phyloP scores from a whole-genome alignment of 1,140 invertebrate genomes.

The Acromyrmex echinatior region DNA sequence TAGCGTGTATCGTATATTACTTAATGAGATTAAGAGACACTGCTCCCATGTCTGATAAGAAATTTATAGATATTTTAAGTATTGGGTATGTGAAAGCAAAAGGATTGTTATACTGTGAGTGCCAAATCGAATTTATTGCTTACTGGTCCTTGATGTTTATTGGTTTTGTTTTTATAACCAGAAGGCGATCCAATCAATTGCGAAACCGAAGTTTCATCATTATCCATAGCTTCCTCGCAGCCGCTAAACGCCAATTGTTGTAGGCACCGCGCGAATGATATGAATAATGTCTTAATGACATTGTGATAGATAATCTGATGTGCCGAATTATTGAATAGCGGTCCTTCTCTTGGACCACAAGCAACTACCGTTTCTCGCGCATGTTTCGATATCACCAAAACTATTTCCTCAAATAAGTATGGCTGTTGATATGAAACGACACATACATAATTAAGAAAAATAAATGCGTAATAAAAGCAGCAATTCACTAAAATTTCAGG shows the following conservation, averaged over 20 bases:
- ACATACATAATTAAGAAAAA: constrained; percentile 38
- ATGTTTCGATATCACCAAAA: constrained; percentile 94
- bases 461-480: background rate
- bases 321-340: constrained; percentile 89
- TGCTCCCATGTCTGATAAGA: constrained; percentile 91
- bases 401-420: constrained; percentile 93
- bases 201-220: constrained; percentile 88
- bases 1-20: constrained; percentile 95
- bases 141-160: constrained; percentile 81
- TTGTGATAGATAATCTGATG: constrained; percentile 90
- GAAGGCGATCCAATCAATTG: constrained; percentile 89
- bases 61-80: constrained; percentile 43
- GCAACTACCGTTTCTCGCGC: constrained; percentile 94
- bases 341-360: constrained; percentile 90
- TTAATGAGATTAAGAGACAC: constrained; percentile 94
- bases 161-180: constrained; percentile 84
- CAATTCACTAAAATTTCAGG: background rate
- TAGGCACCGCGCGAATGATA: constrained; percentile 89
- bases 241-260: constrained; percentile 89
- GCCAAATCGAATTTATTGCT: constrained; percentile 43
- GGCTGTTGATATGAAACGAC: constrained; percentile 88
- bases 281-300: constrained; percentile 91
- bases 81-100: background rate
- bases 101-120: background rate
- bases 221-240: constrained; percentile 87